Conservation (phyloP, 2,888 invertebrate species). For the Celastrina argiolus region DNA sequence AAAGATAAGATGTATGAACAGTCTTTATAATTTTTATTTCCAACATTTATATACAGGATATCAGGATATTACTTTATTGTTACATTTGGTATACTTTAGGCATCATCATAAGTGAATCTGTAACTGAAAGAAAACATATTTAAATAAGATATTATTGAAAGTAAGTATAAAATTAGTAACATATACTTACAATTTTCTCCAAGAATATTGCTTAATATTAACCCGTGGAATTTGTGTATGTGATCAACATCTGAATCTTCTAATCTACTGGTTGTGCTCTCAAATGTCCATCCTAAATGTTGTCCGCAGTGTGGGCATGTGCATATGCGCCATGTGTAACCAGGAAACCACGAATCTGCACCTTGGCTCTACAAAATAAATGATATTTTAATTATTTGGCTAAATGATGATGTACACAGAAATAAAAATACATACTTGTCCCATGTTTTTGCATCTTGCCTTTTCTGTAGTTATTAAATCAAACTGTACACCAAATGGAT, state of each 20-base stretch:
- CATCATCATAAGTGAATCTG: slow-evolving; percentile 74
- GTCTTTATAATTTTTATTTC: slow-evolving; percentile 24
- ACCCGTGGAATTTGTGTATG: slow-evolving; percentile 59
- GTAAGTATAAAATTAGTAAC: neutral
- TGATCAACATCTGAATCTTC: slow-evolving; percentile 40
- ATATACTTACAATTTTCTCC: slow-evolving; percentile 70
- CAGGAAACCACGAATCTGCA: slow-evolving; percentile 82
- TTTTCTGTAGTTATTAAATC: slow-evolving; percentile 72
- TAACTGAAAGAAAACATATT: slow-evolving; percentile 62
- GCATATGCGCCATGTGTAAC: slow-evolving; percentile 80
- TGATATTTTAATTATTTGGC: neutral
- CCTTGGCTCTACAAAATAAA: slow-evolving; percentile 64
- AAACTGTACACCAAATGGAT: slow-evolving; percentile 76
- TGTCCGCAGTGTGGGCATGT: slow-evolving; percentile 79
- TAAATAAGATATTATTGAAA: slow-evolving; percentile 21
- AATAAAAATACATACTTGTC: slow-evolving; percentile 51
- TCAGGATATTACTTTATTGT: neutral
- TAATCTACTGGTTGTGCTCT: slow-evolving; percentile 50
- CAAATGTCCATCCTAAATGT: slow-evolving; percentile 81
- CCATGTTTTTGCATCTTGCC: slow-evolving; percentile 74
- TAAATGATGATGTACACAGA: neutral
- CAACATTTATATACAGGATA: slow-evolving; percentile 18
- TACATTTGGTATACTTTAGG: slow-evolving; percentile 63
- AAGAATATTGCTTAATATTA: slow-evolving; percentile 64
- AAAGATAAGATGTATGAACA: slow-evolving; percentile 26